A percentile compares a stretch with the other conserved stretches of the same genome.
phyloP scores from a whole-genome alignment of 2,113 vertebrate genomes.

The Chaetodon trifascialis region DNA sequence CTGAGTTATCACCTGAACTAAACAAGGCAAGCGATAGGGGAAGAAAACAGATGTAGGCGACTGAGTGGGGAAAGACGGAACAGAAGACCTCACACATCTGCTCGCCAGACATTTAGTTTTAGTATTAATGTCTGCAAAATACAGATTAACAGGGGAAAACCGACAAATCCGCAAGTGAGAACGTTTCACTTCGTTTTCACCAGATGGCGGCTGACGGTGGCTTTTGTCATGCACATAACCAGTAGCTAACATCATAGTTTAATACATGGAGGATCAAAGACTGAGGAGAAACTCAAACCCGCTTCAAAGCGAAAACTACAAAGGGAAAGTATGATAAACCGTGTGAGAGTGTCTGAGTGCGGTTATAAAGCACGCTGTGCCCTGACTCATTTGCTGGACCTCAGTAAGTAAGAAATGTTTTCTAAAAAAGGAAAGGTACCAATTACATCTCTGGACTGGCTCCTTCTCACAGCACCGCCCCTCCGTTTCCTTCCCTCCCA shows the following conservation, averaged over 20 bases:
- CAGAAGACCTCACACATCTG: slow-evolving; percentile 72
- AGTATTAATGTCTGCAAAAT: not conserved
- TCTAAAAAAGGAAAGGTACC: slow-evolving; percentile 82
- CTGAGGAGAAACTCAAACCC: slow-evolving; percentile 44
- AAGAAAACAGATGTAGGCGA: slow-evolving; percentile 37
- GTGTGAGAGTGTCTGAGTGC: slow-evolving; percentile 65
- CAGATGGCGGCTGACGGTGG: slow-evolving; percentile 32
- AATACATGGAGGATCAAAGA: slow-evolving; percentile 59
- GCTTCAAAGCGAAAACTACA: slow-evolving; percentile 79
- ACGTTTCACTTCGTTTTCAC: slow-evolving; percentile 5
- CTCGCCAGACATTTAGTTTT: slow-evolving; percentile 6
- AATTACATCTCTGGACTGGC: slow-evolving; percentile 76
- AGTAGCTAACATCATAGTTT: slow-evolving; percentile 65
- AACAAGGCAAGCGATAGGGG: slow-evolving; percentile 61
- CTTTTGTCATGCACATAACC: slow-evolving; percentile 57
- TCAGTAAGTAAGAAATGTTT: slow-evolving; percentile 66
- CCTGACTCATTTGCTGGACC: slow-evolving; percentile 78
- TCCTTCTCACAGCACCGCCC: slow-evolving; percentile 66
- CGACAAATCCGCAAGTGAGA: not conserved
- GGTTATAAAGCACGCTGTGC: slow-evolving; percentile 58
- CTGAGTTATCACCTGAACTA: slow-evolving; percentile 52
- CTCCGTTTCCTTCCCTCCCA: slow-evolving; percentile 63
- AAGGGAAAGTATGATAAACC: slow-evolving; percentile 74
- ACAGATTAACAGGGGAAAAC: not conserved
- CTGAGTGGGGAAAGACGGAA: slow-evolving; percentile 21